Evolutionary conservation across 2,888 invertebrate species (phyloP), one percentile per base, ranked within the genome.

Genomic region (Chaitophorus viminalis): DNA sequence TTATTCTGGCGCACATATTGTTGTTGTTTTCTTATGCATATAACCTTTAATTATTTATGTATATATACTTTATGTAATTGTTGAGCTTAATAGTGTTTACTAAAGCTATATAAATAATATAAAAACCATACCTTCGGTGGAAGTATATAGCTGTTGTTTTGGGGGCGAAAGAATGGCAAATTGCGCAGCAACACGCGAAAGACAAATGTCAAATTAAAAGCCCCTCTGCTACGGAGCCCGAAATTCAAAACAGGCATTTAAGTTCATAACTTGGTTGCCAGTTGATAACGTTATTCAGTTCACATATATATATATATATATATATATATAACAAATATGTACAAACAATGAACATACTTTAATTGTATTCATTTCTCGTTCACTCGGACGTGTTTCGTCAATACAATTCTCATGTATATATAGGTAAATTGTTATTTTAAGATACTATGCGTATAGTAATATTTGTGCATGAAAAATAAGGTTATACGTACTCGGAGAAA

Each of bases 121-220:
- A n/a, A n/a, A n/a, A n/a, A n/a, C n/a, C n/a, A 70, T 46, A 70
- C 36, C n/a, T 65, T 25, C 46, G n/a, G 4, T 36, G 25, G 25
- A n/a, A 72, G 4, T 33, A 60, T 36, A 82, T 11, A 33, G 25
- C 46, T 52, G 21, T 82, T 17, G 72, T 54, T 82, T 5, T 74
- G 36, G 65, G 65, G 9, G 36, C 36, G 18, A 46, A n/a, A 46
- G 14, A 52, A 82, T 8, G 6, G 25, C 68, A 25, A 52, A 86
- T 36, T 78, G 72, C 70, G 33, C 54, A 11, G 65, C 18, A 78
- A 70, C 85, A 85, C 52, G 85, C 85, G 70, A 85, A 33, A 77
- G 33, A 46, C 52, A 39, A 82, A 52, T 68, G 77, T 85, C 77
- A 52, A 85, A 85, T 77, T 86, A 78, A 54, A 77, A 77, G 31